Percentiles rank a stretch among this genome's conserved stretches.
Evolutionary conservation across 2,113 vertebrate species (phyloP).

Genomic region (Platichthys flesus): DNA sequence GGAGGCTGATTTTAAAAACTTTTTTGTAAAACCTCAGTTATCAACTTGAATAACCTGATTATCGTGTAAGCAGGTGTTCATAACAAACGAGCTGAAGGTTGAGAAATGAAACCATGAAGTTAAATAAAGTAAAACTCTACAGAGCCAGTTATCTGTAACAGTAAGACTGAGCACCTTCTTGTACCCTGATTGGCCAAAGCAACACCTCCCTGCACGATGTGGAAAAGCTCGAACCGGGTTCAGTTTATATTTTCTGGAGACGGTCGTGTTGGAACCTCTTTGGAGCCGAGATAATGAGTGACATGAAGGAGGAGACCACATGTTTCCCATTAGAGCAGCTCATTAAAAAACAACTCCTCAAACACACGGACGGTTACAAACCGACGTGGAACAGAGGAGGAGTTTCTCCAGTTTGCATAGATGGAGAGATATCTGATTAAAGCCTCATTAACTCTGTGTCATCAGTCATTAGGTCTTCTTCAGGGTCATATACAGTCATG

Average conservation of each 20-base stretch:
- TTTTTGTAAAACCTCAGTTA: too few relatives aligned
- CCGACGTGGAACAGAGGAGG: neutral
- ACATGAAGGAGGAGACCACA: neutral
- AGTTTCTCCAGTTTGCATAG: neutral
- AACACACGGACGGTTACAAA: slow-evolving; percentile 15
- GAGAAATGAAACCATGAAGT: too few relatives aligned
- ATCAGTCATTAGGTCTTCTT: neutral
- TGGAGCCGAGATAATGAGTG: slow-evolving; percentile 1
- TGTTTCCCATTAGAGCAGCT: slow-evolving; percentile 6
- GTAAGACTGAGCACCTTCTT: too few relatives aligned
- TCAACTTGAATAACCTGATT: too few relatives aligned
- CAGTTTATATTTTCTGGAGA: neutral
- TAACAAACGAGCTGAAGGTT: too few relatives aligned
- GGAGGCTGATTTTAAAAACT: too few relatives aligned
- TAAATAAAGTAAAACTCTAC: too few relatives aligned
- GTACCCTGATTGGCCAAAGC: too few relatives aligned
- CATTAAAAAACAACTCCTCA: slow-evolving; percentile 1
- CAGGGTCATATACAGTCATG: neutral
- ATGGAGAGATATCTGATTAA: slow-evolving; percentile 26
- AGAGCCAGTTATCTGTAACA: too few relatives aligned
- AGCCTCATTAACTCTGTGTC: slow-evolving; percentile 24
- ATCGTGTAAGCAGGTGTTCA: too few relatives aligned
- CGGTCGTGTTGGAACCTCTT: neutral
- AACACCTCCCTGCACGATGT: too few relatives aligned
- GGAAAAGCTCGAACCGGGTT: neutral